A percentile compares a stretch with the other conserved stretches of the same genome.
Evolutionary conservation across 1,140 invertebrate genomes (phyloP).

Genomic region (Chymomyza costata): DNA sequence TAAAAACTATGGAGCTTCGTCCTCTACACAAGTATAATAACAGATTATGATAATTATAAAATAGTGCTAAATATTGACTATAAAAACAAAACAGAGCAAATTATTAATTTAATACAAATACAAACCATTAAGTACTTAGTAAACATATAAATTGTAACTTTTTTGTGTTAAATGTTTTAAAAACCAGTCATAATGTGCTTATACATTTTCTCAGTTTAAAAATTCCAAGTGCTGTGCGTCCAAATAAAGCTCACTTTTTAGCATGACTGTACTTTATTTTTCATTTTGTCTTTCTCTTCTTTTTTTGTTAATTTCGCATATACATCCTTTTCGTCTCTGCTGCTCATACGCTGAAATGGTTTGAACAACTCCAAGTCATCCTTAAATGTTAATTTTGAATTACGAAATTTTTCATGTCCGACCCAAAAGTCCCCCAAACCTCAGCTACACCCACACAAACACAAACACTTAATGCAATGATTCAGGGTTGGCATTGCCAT

Average conservation of each 20-base stretch:
- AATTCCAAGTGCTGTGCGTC: not conserved
- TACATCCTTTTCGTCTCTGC: not conserved
- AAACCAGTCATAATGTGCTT: too few species aligned
- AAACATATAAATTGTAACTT: too few species aligned
- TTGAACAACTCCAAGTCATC: constrained; percentile 61
- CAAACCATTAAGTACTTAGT: too few species aligned
- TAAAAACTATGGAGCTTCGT: too few species aligned
- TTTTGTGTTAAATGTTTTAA: too few species aligned
- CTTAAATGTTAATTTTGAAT: constrained; percentile 74
- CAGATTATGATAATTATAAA: too few species aligned
- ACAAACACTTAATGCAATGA: constrained; percentile 1
- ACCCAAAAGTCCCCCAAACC: constrained; percentile 5
- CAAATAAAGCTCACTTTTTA: not conserved
- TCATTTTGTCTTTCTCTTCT: not conserved
- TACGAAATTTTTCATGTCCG: constrained; percentile 69
- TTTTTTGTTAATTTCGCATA: too few species aligned
- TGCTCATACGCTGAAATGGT: not conserved
- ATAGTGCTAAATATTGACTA: too few species aligned
- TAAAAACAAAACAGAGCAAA: too few species aligned
- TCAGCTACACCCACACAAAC: not conserved
- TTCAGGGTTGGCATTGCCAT: not conserved
- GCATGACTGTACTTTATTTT: not conserved
- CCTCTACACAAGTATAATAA: too few species aligned
- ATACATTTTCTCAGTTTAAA: too few species aligned
- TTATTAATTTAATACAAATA: too few species aligned